A percentile compares a stretch with the other conserved stretches of the same genome.
Evolutionary conservation across 2,888 invertebrate species (phyloP).

Genomic region (Sphaerophoria rueppellii): DNA sequence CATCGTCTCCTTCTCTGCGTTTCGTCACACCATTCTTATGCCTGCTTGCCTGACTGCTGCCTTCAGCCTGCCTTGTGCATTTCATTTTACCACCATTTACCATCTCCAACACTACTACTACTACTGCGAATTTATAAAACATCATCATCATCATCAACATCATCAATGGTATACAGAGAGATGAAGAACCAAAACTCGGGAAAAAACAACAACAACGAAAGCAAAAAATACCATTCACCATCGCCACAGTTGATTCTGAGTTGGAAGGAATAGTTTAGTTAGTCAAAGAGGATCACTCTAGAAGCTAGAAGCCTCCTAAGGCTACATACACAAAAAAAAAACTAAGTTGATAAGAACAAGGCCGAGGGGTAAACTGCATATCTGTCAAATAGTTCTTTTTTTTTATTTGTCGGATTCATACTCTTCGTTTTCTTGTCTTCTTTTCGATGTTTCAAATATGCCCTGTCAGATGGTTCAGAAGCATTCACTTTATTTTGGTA

Average conservation of each 20-base stretch:
- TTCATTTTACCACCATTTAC: slow-evolving; percentile 71
- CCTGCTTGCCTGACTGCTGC: not conserved
- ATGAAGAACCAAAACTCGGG: slow-evolving; percentile 24
- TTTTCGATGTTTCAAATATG: slow-evolving; percentile 15
- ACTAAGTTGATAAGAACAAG: slow-evolving; percentile 11
- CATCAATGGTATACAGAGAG: slow-evolving; percentile 33
- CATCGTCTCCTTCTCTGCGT: slow-evolving; percentile 54
- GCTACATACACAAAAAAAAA: not conserved
- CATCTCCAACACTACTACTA: slow-evolving; percentile 54
- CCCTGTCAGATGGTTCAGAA: slow-evolving; percentile 54
- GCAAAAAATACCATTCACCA: slow-evolving; percentile 21
- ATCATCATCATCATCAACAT: slow-evolving; percentile 34
- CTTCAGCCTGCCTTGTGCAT: slow-evolving; percentile 50
- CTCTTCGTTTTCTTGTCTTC: slow-evolving; percentile 11
- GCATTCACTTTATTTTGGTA: slow-evolving; percentile 24
- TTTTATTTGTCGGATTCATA: not conserved
- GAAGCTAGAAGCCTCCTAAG: slow-evolving; percentile 21
- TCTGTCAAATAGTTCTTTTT: slow-evolving; percentile 34
- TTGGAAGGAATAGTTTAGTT: slow-evolving; percentile 39
- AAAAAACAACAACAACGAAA: slow-evolving; percentile 7
- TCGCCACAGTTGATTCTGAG: slow-evolving; percentile 61
- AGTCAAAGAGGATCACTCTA: slow-evolving; percentile 29
- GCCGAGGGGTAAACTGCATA: slow-evolving; percentile 23
- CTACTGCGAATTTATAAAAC: slow-evolving; percentile 45
- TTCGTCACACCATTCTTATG: slow-evolving; percentile 68